Conservation (phyloP, 2,797 vertebrate species). For the Mormyrops attenuatus region DNA sequence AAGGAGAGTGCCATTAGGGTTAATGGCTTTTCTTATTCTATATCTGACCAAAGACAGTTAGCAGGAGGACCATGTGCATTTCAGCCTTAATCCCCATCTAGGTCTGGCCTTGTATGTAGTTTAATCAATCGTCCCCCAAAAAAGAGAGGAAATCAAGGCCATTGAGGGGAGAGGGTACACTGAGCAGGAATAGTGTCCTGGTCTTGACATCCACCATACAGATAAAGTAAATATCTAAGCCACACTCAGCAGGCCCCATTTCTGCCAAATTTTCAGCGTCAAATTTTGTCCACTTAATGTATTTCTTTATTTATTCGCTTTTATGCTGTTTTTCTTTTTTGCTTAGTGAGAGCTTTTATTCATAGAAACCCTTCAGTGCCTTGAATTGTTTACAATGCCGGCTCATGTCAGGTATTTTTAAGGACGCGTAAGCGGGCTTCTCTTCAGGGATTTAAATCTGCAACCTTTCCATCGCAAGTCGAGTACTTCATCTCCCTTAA, state of each 20-base stretch:
- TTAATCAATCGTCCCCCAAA: constrained; percentile 39
- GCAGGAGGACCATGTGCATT: constrained; percentile 51
- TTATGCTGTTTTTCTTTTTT: background rate
- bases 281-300: background rate
- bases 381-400: background rate
- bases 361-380: constrained; percentile 5
- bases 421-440: background rate
- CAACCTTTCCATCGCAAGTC: background rate
- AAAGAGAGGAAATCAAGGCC: constrained; percentile 63
- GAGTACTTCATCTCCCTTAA: background rate
- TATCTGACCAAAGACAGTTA: constrained; percentile 50
- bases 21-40: constrained; percentile 67
- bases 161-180: constrained; percentile 59
- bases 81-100: constrained; percentile 68
- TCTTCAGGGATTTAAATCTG: background rate
- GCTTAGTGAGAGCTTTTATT: background rate
- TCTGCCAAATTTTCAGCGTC: background rate
- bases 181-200: constrained; percentile 55
- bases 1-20: constrained; percentile 66
- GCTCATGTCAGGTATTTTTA: constrained; percentile 2
- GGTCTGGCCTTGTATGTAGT: constrained; percentile 61
- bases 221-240: background rate
- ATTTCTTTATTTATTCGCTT: constrained; percentile 5
- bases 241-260: background rate
- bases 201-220: constrained; percentile 30